A percentile compares a stretch with the other conserved stretches of the same genome.
Evolutionary conservation across 2,113 vertebrate species (phyloP).

Genomic region (Damaliscus lunatus): DNA sequence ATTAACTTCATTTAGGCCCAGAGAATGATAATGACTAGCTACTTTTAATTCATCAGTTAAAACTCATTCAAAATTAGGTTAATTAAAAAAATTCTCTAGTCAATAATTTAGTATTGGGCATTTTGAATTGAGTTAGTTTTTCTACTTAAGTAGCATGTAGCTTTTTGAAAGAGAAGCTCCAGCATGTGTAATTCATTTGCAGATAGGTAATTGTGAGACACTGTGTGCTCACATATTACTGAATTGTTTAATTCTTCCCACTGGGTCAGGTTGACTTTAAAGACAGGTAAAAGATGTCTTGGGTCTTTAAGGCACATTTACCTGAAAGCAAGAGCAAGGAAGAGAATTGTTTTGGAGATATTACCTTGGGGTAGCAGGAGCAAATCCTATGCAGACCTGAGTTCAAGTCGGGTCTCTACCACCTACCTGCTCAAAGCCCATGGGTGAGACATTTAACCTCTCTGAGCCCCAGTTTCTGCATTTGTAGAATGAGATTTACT

Average conservation of each 20-base stretch:
- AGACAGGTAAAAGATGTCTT: background rate
- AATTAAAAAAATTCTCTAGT: background rate
- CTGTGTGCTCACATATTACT: background rate
- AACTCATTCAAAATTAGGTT: background rate
- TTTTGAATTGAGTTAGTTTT: constrained; percentile 56
- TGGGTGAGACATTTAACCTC: background rate
- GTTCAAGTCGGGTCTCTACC: background rate
- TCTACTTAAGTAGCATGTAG: background rate
- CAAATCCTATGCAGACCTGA: background rate
- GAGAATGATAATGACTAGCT: background rate
- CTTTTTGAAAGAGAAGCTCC: constrained; percentile 28
- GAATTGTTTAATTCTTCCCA: background rate
- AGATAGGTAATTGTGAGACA: constrained; percentile 14
- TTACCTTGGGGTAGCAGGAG: background rate
- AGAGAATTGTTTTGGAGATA: background rate
- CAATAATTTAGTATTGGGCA: background rate
- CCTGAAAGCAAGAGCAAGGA: background rate
- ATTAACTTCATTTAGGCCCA: background rate
- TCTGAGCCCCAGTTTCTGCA: background rate
- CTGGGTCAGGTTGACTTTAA: background rate
- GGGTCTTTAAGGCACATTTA: background rate
- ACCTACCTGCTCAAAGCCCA: background rate
- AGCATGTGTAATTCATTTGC: constrained; percentile 23
- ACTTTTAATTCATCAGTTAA: background rate
- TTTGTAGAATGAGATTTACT: background rate